Percentiles rank a stretch among this genome's conserved stretches.
phyloP scores from a whole-genome alignment of 1,140 invertebrate species.

The Bursaphelenchus mucronatus region DNA sequence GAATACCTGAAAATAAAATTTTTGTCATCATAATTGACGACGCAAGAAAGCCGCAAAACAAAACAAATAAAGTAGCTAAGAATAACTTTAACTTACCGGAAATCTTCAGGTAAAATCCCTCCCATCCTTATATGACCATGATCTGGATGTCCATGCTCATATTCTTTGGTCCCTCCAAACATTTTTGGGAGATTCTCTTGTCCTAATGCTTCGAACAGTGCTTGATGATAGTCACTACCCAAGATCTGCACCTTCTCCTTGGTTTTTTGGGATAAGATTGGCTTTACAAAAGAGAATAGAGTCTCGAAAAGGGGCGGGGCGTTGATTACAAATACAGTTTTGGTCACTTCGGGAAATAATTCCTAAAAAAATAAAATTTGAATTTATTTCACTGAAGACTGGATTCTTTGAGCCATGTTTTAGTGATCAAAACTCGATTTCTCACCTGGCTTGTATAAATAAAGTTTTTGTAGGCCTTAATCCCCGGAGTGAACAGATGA shows the following conservation, averaged over 20 bases:
- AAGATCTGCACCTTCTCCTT: constrained; percentile 38
- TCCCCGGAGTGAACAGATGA: constrained; percentile 25
- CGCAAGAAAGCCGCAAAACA: no score
- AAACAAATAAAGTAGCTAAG: background rate
- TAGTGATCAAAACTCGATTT: constrained; percentile 3
- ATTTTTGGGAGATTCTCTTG: constrained; percentile 28
- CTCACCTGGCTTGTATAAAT: constrained; percentile 25
- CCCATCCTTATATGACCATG: constrained; percentile 33
- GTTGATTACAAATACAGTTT: constrained; percentile 38
- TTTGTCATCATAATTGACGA: no score
- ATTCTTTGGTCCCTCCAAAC: constrained; percentile 32
- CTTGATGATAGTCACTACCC: constrained; percentile 20
- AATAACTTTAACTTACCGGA: constrained; percentile 17
- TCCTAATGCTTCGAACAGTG: constrained; percentile 27
- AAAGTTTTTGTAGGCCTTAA: constrained; percentile 36
- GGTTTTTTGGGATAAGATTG: constrained; percentile 38
- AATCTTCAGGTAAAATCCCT: constrained; percentile 29
- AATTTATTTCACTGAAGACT: background rate
- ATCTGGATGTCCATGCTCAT: constrained; percentile 25
- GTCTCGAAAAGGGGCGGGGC: constrained; percentile 33
- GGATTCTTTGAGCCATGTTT: background rate
- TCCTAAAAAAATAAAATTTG: constrained; percentile 28
- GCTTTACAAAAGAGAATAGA: constrained; percentile 34
- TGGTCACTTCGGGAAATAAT: constrained; percentile 40
- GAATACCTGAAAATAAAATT: constrained; percentile 33